A percentile compares a stretch with the other conserved stretches of the same genome.
Evolutionary conservation across 2,888 invertebrate species (phyloP).

Genomic region (Drosophila anomalata): DNA sequence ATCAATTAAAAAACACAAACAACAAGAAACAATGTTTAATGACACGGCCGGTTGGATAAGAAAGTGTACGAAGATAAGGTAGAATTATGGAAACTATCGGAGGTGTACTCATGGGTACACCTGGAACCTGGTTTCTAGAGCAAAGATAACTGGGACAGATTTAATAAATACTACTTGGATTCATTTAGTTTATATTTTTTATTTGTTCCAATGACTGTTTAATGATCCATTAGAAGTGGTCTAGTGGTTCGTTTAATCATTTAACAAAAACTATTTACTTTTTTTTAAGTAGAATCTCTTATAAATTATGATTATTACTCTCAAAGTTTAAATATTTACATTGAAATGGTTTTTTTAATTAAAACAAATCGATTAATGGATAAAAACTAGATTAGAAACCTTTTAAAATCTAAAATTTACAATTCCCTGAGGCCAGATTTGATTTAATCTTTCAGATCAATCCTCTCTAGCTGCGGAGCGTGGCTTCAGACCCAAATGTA

Average conservation of each 20-base stretch:
- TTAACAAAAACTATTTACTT: not conserved
- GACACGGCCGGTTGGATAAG: not conserved
- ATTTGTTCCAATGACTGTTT: too few species aligned
- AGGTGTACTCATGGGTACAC: not conserved
- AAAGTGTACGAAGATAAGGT: not conserved
- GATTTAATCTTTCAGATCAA: too few species aligned
- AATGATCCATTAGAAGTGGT: not conserved
- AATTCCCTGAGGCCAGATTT: not conserved
- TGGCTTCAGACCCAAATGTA: slow-evolving; percentile 71
- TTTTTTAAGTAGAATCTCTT: not conserved
- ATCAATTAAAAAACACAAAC: not conserved
- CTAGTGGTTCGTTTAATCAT: not conserved
- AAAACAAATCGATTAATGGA: not conserved
- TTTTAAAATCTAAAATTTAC: not conserved
- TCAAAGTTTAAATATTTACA: not conserved
- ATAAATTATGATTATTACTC: too few species aligned
- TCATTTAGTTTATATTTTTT: not conserved
- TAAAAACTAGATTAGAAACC: too few species aligned
- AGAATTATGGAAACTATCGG: not conserved
- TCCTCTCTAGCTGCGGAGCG: slow-evolving; percentile 28
- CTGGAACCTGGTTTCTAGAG: not conserved
- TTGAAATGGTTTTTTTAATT: not conserved
- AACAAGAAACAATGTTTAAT: not conserved
- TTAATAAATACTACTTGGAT: not conserved
- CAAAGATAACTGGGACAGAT: not conserved